These are phyloP conservation scores for Brachypodius melanocephalos DNA, from an alignment of 2,113 vertebrate genomes.

Conservation along the genomic window DNA sequence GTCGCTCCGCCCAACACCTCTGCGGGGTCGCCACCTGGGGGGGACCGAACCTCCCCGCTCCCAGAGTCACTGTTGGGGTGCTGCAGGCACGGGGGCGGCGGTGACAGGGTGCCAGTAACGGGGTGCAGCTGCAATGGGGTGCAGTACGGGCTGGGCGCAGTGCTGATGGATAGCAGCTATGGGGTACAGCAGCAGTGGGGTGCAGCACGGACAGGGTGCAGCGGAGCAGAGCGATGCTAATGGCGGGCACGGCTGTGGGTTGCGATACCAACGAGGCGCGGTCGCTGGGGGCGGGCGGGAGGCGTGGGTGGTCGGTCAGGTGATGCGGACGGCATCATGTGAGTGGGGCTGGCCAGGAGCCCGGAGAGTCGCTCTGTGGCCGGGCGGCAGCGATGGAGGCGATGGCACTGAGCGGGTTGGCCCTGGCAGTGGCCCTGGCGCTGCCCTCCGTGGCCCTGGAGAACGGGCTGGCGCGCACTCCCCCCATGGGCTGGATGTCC, in stretches of 20 bases:
- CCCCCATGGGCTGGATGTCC: conserved; percentile 95
- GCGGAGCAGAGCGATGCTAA: fast-evolving
- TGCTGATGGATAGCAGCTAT: background rate
- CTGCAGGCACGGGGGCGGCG: background rate
- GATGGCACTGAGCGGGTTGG: background rate
- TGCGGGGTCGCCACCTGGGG: background rate
- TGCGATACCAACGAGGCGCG: background rate
- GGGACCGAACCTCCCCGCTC: too few relatives aligned
- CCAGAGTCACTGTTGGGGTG: background rate
- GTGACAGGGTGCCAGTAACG: background rate
- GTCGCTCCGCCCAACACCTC: background rate
- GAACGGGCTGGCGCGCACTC: conserved; percentile 86
- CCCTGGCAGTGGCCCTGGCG: background rate
- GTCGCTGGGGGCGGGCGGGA: background rate
- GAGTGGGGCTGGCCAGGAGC: background rate
- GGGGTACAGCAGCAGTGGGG: background rate
- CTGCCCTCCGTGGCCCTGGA: conserved; percentile 73
- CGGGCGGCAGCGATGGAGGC: background rate
- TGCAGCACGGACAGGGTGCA: background rate
- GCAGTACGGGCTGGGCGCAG: background rate
- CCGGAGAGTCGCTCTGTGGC: fast-evolving
- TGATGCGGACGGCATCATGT: background rate
- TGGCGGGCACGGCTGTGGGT: fast-evolving
- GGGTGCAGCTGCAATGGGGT: background rate
- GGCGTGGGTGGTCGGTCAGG: background rate